Evolutionary conservation across 2,797 vertebrate genomes (phyloP), one percentile per base, ranked within the genome.

Genomic region (Delichon dasypus): DNA sequence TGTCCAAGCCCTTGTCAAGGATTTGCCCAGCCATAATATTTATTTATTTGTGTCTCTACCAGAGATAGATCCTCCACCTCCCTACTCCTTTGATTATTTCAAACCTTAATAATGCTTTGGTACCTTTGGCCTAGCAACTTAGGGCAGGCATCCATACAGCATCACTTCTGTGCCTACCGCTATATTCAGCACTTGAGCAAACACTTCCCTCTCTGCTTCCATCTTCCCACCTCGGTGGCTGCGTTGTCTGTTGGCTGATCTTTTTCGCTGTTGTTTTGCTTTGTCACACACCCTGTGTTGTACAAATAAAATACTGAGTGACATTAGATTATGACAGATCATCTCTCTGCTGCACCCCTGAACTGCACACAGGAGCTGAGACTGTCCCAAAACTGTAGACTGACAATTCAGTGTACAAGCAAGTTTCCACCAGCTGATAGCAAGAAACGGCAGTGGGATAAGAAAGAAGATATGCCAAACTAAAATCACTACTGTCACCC

Each of bases 101-200:
- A 60, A 40, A 44, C 17, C 14, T 76, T 47, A 47, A 40, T 47
- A 55, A 53, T 5, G 23, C 42, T 34, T 11, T n/a, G 45, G 11
- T 51, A 19, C 9, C 2, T 68, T 26, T 22, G 30, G 11, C 17
- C 14, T 7, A 27, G 13, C 20, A 26, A 22, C 20, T 16, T 14
- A 44, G 16, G 12, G 10, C 5, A 76, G 32, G 13, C 45, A 53
- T 32, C 32, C 29, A 5, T 13, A 16, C 22, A 13, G 11, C 14
- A 53, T 26, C 48, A 13, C 0, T 57, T 44, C 51, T 19, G 15
- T 30, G 26, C 36, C 27, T 20, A 13, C 19, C 1, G 2, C n/a
- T 44, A 0, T 5, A 27, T 26, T 26, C 72, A 30, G 8, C 5
- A 5, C 13, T 26, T 5, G 0, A 30, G 58, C 32, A n/a, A 51